These are phyloP conservation scores for Diarsia mendica DNA, from an alignment of 2,888 invertebrate species.

Conservation along the genomic window DNA sequence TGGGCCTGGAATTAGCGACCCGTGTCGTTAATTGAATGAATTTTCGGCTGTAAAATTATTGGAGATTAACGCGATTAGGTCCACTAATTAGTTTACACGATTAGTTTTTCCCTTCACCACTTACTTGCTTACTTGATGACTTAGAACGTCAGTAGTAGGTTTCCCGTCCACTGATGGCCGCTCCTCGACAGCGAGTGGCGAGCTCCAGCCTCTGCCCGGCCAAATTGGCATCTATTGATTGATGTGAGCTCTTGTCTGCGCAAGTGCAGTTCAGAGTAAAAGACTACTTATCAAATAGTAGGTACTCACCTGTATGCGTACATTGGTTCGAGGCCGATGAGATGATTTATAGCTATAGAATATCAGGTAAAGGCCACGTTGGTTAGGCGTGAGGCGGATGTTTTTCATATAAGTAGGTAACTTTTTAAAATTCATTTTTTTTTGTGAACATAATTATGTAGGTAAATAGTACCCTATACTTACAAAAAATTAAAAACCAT, in stretches of 20 bases:
- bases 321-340: not conserved
- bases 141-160: not conserved
- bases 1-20: not conserved
- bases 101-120: not conserved
- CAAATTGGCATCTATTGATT: constrained; percentile 39
- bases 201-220: constrained; percentile 29
- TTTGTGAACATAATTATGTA: too few species aligned
- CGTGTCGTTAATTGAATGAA: not conserved
- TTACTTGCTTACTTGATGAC: constrained; percentile 11
- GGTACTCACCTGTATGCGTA: constrained; percentile 6
- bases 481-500: too few species aligned
- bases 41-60: not conserved
- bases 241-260: constrained; percentile 39
- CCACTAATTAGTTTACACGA: not conserved
- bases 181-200: constrained; percentile 13
- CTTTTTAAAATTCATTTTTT: too few species aligned
- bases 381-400: too few species aligned
- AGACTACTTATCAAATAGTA: not conserved
- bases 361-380: not conserved
- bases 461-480: too few species aligned
- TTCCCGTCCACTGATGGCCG: constrained; percentile 7
- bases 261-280: constrained; percentile 41
- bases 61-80: not conserved
- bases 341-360: constrained; percentile 16
- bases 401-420: not conserved